These are phyloP conservation scores for Leptinotarsa haldemani DNA, from an alignment of 2,888 invertebrate species.

Conservation along the genomic window DNA sequence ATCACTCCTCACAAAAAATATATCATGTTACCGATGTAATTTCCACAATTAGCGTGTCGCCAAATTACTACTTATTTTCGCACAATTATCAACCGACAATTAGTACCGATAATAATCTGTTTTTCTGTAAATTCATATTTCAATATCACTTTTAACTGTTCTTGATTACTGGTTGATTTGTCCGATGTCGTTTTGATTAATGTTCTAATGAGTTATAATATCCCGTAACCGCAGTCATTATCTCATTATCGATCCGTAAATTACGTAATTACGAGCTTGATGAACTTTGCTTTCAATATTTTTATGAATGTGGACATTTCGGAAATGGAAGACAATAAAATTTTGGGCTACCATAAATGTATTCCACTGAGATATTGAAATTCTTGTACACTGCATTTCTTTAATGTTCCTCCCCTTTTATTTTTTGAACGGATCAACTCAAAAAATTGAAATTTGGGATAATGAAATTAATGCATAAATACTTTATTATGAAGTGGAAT, in stretches of 20 bases:
- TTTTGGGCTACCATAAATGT: no score
- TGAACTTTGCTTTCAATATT: constrained; percentile 1
- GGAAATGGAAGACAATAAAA: not conserved
- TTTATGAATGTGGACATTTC: not conserved
- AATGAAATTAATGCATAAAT: no score
- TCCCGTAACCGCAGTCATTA: constrained; percentile 24
- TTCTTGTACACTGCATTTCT: no score
- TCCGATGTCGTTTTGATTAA: constrained; percentile 30
- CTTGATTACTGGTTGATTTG: constrained; percentile 28
- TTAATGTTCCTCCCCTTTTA: no score
- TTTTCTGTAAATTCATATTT: constrained; percentile 22
- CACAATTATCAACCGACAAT: constrained; percentile 17
- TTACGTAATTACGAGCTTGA: constrained; percentile 23
- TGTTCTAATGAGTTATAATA: constrained; percentile 26
- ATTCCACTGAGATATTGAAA: no score
- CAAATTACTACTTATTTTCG: constrained; percentile 13
- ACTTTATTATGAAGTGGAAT: no score
- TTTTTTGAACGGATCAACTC: no score
- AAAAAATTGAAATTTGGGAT: no score
- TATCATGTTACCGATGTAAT: constrained; percentile 8
- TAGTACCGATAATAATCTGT: constrained; percentile 24
- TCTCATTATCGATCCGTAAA: constrained; percentile 28
- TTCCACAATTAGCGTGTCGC: constrained; percentile 13
- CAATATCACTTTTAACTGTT: constrained; percentile 27
- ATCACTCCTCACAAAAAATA: constrained; percentile 2